Conservation (phyloP, 92 coral and sea anemone genomes). For the Porites evermanni region DNA sequence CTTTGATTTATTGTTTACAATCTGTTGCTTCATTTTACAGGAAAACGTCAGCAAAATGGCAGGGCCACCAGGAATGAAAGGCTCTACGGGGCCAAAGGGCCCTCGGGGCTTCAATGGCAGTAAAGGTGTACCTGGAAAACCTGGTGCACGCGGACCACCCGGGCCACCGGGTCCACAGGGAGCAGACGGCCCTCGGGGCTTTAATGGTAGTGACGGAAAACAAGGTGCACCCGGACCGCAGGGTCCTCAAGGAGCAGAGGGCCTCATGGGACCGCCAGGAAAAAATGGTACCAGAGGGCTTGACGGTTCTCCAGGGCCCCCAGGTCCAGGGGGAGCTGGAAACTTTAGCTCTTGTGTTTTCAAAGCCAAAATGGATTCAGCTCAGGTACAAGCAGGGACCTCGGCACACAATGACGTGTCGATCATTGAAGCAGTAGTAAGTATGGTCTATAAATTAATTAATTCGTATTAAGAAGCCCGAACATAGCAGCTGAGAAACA, state of each 20-base stretch:
- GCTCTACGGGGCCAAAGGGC: constrained; percentile 15
- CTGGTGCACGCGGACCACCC: constrained; percentile 2
- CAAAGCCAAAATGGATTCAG: no score
- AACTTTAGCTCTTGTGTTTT: constrained; percentile 28
- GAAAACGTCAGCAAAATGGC: constrained; percentile 40
- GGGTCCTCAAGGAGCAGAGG: background rate
- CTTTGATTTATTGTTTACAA: background rate
- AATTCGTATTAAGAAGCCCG: background rate
- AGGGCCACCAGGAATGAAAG: constrained; percentile 25
- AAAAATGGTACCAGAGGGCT: background rate
- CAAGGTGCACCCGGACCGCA: constrained; percentile 6
- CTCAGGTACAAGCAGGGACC: background rate
- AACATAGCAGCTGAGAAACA: no score
- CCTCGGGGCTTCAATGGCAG: constrained; percentile 29
- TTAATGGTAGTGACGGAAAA: constrained; percentile 18
- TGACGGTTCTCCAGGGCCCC: background rate
- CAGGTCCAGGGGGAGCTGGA: constrained; percentile 27
- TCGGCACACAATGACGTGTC: background rate
- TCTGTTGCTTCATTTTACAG: background rate
- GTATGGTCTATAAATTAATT: background rate
- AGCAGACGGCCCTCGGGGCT: constrained; percentile 11
- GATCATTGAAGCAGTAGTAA: background rate
- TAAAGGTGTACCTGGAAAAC: constrained; percentile 4
- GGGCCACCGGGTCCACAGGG: constrained; percentile 9
- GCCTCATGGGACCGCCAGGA: background rate